phyloP scores from a whole-genome alignment of 1,140 invertebrate species.

The Saccostrea cuccullata region DNA sequence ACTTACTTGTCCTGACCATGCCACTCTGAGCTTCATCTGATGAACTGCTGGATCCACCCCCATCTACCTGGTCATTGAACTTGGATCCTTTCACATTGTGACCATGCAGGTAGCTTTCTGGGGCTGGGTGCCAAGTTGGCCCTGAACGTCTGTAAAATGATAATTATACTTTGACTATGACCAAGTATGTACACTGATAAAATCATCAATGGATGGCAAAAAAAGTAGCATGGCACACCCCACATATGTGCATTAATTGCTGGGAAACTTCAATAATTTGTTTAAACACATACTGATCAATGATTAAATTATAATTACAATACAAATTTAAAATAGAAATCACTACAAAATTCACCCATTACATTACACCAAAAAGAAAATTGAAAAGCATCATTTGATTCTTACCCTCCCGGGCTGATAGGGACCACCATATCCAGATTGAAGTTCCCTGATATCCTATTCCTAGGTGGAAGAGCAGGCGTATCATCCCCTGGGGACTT shows the following conservation, averaged over 20 bases:
- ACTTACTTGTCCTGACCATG: neutral
- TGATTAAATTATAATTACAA: no score
- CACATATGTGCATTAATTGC: no score
- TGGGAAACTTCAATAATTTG: no score
- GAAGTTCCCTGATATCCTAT: conserved; percentile 33
- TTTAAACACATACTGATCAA: no score
- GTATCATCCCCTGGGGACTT: conserved; percentile 3
- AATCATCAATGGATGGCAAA: neutral
- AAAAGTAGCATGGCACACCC: no score
- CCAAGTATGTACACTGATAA: neutral
- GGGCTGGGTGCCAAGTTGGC: neutral
- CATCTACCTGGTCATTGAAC: conserved; percentile 1
- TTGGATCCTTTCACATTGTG: conserved; percentile 21
- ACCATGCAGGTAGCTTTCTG: conserved; percentile 37
- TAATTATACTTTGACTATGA: no score
- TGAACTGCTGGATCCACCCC: conserved; percentile 29
- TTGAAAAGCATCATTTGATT: neutral
- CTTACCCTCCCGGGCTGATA: conserved; percentile 24
- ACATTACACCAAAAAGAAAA: no score
- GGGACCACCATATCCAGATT: conserved; percentile 42
- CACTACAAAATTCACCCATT: no score
- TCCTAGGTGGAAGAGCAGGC: conserved; percentile 34
- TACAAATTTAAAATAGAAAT: no score
- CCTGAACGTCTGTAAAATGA: neutral
- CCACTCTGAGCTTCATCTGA: conserved; percentile 25